Evolutionary conservation across 2,797 vertebrate genomes (phyloP).

Genomic region (Galagoides demidoff): DNA sequence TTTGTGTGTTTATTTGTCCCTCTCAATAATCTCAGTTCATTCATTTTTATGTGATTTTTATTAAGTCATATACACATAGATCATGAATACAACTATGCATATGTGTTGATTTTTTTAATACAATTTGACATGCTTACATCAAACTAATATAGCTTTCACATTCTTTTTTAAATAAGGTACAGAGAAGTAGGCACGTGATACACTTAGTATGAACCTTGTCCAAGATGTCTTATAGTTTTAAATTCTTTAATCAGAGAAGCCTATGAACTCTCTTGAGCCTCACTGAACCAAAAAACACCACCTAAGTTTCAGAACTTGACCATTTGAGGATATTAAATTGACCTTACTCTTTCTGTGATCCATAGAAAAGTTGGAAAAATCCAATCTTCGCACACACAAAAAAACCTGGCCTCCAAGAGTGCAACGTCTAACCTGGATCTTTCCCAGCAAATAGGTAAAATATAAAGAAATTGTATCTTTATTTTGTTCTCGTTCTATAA

Average conservation of each 20-base stretch:
- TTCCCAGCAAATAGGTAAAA: constrained; percentile 6
- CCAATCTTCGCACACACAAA: not conserved
- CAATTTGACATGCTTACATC: no score
- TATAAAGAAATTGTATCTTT: constrained; percentile 33
- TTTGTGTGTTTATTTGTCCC: not conserved
- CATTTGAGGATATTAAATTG: not conserved
- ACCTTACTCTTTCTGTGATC: not conserved
- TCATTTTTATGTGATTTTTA: not conserved
- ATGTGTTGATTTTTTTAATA: no score
- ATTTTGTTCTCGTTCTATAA: constrained; percentile 44
- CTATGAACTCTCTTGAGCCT: not conserved
- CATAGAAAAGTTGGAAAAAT: not conserved
- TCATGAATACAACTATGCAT: no score
- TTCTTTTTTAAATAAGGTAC: not conserved
- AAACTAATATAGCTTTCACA: no score
- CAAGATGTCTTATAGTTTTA: not conserved
- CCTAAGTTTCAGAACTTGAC: not conserved
- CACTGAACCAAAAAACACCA: not conserved
- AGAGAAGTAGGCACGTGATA: not conserved
- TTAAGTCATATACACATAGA: no score
- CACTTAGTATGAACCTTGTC: not conserved
- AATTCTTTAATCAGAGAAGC: constrained; percentile 22
- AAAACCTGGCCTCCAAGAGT: not conserved
- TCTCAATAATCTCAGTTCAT: not conserved
- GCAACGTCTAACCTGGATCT: not conserved